A percentile compares a stretch with the other conserved stretches of the same genome.
Evolutionary conservation across 1,140 invertebrate species (phyloP).

Genomic region (Lucilia cuprina): DNA sequence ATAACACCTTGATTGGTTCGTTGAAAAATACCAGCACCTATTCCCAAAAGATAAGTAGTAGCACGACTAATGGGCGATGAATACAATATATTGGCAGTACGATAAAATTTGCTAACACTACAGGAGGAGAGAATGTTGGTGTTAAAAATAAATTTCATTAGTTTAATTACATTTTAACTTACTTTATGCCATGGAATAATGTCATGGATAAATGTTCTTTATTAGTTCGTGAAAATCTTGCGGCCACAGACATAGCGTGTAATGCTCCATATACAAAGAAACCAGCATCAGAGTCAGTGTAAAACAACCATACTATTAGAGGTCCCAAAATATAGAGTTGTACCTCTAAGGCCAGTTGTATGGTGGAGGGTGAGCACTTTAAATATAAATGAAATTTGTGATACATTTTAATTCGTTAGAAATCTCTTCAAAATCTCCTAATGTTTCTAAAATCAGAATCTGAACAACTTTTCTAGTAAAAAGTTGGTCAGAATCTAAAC

Average conservation of each 20-base stretch:
- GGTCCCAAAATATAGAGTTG: conserved; percentile 79
- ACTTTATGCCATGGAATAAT: conserved; percentile 75
- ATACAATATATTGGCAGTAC: conserved; percentile 72
- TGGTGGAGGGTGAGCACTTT: conserved; percentile 74
- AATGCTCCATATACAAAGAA: conserved; percentile 66
- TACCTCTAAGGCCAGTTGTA: conserved; percentile 82
- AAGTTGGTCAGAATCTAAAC: too few species aligned
- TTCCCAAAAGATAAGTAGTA: conserved; percentile 72
- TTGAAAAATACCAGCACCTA: conserved; percentile 67
- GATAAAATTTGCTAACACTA: conserved; percentile 72
- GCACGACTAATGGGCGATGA: conserved; percentile 69
- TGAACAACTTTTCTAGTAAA: too few species aligned
- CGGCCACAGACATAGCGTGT: conserved; percentile 67
- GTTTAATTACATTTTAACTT: conserved; percentile 24
- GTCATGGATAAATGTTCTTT: conserved; percentile 70
- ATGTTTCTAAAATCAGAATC: too few species aligned
- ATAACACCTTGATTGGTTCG: conserved; percentile 65
- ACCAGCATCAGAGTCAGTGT: conserved; percentile 66
- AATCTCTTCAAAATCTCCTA: too few species aligned
- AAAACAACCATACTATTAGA: conserved; percentile 73
- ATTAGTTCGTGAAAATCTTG: conserved; percentile 68
- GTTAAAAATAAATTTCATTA: not conserved
- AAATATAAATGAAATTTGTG: conserved; percentile 32
- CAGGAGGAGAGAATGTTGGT: conserved; percentile 43
- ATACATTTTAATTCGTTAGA: too few species aligned